Evolutionary conservation across 2,113 vertebrate species (phyloP).

Genomic region (Sitta europaea): DNA sequence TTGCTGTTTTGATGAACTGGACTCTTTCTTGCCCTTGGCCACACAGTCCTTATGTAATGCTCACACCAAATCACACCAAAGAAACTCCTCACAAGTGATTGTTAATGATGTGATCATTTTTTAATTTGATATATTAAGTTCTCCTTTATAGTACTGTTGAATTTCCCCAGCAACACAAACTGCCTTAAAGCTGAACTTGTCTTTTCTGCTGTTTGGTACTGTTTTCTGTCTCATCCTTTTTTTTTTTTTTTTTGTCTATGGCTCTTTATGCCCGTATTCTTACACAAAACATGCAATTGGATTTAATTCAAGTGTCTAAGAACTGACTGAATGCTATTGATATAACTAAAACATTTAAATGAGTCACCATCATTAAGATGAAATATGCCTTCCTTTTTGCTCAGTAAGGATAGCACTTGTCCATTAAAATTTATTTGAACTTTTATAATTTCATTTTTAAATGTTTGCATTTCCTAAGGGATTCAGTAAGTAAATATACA

Average conservation of each 20-base stretch:
- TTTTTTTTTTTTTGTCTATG: neutral
- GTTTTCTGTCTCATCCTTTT: neutral
- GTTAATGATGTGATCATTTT: neutral
- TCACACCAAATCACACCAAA: neutral
- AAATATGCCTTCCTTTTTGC: neutral
- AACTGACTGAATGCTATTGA: neutral
- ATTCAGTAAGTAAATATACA: neutral
- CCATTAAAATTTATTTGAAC: neutral
- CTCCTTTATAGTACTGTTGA: neutral
- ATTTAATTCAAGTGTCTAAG: neutral
- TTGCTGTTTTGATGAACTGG: neutral
- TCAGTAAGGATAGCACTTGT: neutral
- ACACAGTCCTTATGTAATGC: neutral
- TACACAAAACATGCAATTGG: rapidly evolving
- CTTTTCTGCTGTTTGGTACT: neutral
- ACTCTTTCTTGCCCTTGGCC: neutral
- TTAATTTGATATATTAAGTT: neutral
- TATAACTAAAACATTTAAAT: neutral
- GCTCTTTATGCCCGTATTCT: neutral
- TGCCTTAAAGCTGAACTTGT: neutral
- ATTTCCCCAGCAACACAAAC: neutral
- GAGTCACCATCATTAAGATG: neutral
- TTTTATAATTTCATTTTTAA: neutral
- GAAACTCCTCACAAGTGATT: neutral
- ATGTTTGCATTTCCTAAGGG: neutral